Evolutionary conservation across 2,113 vertebrate species (phyloP).

Genomic region (Thalassarche chlororhynchos): DNA sequence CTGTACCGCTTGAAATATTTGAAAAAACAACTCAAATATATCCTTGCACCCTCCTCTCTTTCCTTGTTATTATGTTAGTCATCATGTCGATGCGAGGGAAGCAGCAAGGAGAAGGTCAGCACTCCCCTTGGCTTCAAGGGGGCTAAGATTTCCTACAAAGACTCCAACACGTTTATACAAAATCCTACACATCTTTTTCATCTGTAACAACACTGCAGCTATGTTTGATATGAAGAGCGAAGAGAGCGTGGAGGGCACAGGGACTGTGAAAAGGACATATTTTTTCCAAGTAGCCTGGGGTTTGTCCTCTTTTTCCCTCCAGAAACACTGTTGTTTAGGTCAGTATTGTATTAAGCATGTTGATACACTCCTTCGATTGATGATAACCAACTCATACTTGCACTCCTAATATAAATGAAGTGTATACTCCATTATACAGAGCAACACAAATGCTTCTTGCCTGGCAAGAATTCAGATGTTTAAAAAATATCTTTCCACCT

Average conservation of each 20-base stretch:
- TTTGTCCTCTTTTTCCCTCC: background rate
- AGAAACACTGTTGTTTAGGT: background rate
- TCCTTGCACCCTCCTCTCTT: background rate
- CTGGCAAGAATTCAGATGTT: background rate
- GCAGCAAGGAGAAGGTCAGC: background rate
- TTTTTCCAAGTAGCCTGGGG: background rate
- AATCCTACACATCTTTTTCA: background rate
- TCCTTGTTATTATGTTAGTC: background rate
- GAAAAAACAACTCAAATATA: background rate
- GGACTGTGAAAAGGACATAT: background rate
- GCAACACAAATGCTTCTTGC: background rate
- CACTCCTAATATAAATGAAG: background rate
- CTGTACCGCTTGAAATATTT: background rate
- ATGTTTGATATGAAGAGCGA: background rate
- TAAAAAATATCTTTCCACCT: background rate
- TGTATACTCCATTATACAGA: background rate
- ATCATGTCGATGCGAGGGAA: rapidly evolving
- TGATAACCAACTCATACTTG: background rate
- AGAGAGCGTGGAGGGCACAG: background rate
- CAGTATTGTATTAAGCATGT: background rate
- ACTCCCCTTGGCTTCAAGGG: background rate
- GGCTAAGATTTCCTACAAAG: background rate
- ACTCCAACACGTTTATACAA: rapidly evolving
- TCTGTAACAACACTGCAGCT: background rate
- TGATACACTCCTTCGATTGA: background rate